These are phyloP conservation scores for Ectropis grisescens DNA, from an alignment of 1,140 invertebrate species.

Conservation along the genomic window DNA sequence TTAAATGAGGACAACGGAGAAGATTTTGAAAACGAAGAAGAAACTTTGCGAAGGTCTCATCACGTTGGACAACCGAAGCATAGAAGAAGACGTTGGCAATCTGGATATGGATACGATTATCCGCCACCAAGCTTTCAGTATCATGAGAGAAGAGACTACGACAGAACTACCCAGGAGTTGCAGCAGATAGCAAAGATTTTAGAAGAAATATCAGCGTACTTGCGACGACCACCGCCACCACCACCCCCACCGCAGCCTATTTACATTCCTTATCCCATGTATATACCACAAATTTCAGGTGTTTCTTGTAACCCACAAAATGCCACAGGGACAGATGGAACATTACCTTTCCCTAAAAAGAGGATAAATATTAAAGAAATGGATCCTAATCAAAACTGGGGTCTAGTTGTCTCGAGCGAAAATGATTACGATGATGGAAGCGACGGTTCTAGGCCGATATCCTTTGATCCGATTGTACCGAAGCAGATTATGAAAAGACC, in stretches of 20 bases:
- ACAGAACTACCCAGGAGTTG: constrained; percentile 26
- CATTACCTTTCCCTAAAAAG: constrained; percentile 12
- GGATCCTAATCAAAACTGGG: constrained; percentile 25
- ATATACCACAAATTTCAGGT: constrained; percentile 14
- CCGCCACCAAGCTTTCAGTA: constrained; percentile 16
- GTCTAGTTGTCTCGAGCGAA: constrained; percentile 6
- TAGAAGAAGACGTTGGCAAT: constrained; percentile 26
- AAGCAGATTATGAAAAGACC: constrained; percentile 19
- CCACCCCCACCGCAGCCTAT: constrained; percentile 35
- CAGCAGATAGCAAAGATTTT: constrained; percentile 26
- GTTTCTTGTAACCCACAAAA: constrained; percentile 4
- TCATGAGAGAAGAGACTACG: constrained; percentile 19
- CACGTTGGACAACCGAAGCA: constrained; percentile 14
- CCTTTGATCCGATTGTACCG: constrained; percentile 32
- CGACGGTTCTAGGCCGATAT: constrained; percentile 35
- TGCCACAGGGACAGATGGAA: constrained; percentile 4
- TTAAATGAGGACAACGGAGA: constrained; percentile 2
- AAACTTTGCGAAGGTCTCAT: constrained; percentile 3
- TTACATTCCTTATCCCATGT: constrained; percentile 36
- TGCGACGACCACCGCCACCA: constrained; percentile 19
- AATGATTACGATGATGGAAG: constrained; percentile 16
- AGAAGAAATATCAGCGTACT: constrained; percentile 28
- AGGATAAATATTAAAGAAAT: constrained; percentile 22
- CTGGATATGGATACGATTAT: constrained; percentile 29
- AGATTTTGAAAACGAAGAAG: constrained; percentile 4